phyloP scores from a whole-genome alignment of 2,888 invertebrate species.

The Drosophila algonquin region DNA sequence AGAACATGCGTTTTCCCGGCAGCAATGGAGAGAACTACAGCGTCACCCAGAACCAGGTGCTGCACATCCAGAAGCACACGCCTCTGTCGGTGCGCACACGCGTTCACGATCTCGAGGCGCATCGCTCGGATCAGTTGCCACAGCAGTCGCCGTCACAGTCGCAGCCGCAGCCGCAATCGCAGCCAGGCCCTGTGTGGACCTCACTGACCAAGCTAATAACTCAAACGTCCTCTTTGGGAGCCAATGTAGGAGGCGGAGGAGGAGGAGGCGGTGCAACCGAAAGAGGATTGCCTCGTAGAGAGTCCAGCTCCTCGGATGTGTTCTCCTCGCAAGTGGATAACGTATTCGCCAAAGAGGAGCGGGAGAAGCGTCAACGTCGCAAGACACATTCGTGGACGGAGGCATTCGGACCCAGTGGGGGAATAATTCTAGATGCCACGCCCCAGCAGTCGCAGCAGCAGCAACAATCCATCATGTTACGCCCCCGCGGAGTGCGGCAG shows the following conservation, averaged over 20 bases:
- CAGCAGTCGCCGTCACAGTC: neutral
- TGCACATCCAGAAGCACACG: slow-evolving; percentile 89
- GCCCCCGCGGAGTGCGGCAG: slow-evolving; percentile 84
- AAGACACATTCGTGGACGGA: slow-evolving; percentile 83
- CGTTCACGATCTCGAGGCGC: slow-evolving; percentile 89
- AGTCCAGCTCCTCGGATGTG: slow-evolving; percentile 85
- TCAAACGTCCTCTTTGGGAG: slow-evolving; percentile 78
- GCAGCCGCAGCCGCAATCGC: slow-evolving; percentile 21
- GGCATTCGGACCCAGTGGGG: slow-evolving; percentile 73
- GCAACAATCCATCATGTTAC: slow-evolving; percentile 42
- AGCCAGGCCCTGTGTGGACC: slow-evolving; percentile 81
- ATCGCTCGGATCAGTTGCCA: slow-evolving; percentile 73
- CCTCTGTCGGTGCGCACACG: slow-evolving; percentile 88
- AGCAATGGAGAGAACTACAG: slow-evolving; percentile 94
- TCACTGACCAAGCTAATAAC: slow-evolving; percentile 83
- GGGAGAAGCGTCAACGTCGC: slow-evolving; percentile 74
- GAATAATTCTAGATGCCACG: slow-evolving; percentile 66
- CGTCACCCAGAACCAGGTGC: slow-evolving; percentile 95
- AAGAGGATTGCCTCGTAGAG: slow-evolving; percentile 48
- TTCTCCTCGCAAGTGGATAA: slow-evolving; percentile 89
- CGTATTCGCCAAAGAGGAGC: slow-evolving; percentile 89
- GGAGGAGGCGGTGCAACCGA: neutral
- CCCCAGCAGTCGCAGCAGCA: slow-evolving; percentile 29
- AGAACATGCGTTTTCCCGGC: slow-evolving; percentile 93
- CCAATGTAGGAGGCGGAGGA: neutral